Conservation (phyloP, 2,113 vertebrate species). For the Lagenorhynchus albirostris region DNA sequence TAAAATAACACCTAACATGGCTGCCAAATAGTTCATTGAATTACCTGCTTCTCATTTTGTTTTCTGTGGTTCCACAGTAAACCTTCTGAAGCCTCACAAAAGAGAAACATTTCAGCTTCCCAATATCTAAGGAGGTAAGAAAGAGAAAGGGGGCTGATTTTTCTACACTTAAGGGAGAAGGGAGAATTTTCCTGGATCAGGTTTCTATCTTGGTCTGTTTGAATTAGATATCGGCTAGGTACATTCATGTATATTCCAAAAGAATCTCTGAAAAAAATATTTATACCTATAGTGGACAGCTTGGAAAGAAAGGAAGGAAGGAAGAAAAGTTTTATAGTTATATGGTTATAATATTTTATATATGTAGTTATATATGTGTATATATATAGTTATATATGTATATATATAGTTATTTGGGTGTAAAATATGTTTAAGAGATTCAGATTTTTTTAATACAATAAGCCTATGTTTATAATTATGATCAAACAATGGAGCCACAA, state of each 20-base stretch:
- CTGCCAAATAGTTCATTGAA: neutral
- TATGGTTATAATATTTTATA: neutral
- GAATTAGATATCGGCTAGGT: neutral
- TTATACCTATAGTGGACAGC: neutral
- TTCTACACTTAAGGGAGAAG: neutral
- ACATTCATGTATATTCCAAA: neutral
- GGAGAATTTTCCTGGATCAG: neutral
- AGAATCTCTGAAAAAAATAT: neutral
- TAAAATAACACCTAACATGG: neutral
- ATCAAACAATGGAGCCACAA: neutral
- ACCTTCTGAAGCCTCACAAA: neutral
- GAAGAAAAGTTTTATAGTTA: neutral
- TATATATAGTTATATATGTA: neutral
- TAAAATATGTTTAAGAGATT: neutral
- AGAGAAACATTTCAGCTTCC: neutral
- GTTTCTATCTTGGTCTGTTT: slow-evolving; percentile 1
- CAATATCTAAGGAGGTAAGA: neutral
- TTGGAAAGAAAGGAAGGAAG: neutral
- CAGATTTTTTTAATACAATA: neutral
- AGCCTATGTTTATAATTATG: neutral
- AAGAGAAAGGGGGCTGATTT: neutral
- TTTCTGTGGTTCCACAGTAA: neutral
- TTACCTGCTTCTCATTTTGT: neutral
- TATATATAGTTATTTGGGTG: neutral
- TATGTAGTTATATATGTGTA: neutral